These are phyloP conservation scores for Pinctada fucata DNA, from an alignment of 2,888 invertebrate genomes.

Conservation along the genomic window DNA sequence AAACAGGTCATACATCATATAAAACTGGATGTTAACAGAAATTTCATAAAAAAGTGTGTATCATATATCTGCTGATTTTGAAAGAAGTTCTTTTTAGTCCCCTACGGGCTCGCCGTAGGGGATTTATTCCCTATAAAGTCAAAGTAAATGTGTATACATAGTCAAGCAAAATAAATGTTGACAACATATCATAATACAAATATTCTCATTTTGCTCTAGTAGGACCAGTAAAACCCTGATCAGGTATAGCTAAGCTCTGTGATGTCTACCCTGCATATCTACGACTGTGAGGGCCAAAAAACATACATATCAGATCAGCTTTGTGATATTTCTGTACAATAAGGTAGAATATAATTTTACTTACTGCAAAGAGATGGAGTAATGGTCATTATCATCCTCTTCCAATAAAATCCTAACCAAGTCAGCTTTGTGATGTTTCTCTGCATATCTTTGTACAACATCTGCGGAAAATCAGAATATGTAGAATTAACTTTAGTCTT, in stretches of 20 bases:
- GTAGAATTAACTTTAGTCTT: neutral
- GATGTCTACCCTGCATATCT: too few species aligned
- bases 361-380: slow-evolving; percentile 85
- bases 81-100: too few species aligned
- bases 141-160: too few species aligned
- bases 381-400: slow-evolving; percentile 82
- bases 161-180: too few species aligned
- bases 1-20: slow-evolving; percentile 24
- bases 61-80: too few species aligned
- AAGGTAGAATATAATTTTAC: slow-evolving; percentile 48
- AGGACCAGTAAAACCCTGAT: neutral
- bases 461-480: slow-evolving; percentile 43
- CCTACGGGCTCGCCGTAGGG: too few species aligned
- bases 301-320: too few species aligned
- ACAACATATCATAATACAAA: neutral
- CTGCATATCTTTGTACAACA: slow-evolving; percentile 56
- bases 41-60: too few species aligned
- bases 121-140: too few species aligned
- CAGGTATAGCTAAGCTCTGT: neutral
- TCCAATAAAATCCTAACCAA: slow-evolving; percentile 82
- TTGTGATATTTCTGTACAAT: too few species aligned
- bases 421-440: slow-evolving; percentile 81
- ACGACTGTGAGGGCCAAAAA: too few species aligned
- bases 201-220: neutral
- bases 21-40: too few species aligned